Base-by-base conservation (phyloP, 2,888 invertebrate species). In the Leistus spinibarbis region DNA sequence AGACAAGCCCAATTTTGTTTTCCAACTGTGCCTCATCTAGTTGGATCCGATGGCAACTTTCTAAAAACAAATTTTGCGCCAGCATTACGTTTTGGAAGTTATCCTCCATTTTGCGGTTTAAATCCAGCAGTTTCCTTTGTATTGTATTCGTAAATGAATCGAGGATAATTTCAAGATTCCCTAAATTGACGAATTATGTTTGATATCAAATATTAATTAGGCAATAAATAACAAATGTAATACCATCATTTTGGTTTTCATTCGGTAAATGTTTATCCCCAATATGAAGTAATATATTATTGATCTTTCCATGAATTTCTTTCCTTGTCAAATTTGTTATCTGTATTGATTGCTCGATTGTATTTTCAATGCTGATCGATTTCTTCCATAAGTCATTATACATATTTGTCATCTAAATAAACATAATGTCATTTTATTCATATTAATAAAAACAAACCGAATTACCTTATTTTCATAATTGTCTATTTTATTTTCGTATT, bases 31-130 rank as follows among this genome's bases (percentile, higher is more conserved):
- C 89, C 80, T 91, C 91, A 79, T 91, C 90, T 79, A 88, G 88
- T 81, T 92, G 92, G 60, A 91, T 88, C 24, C 90, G 85, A 79
- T 91, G 89, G 81, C 92, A 92, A 17, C 90, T 91, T 82, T 91
- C 90, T 65, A 91, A 85, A 82, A 92, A 91, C 69, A 88, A 86
- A 79, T 90, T 90, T 82, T 92, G 91, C 3, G 89, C 88, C 24
- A 89, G 86, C 74, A 90, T 81, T 19, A 92, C 85, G 81, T 89
- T 89, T 82, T 90, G 88, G 83, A 91, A 88, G 85, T 89, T 85
- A 22, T 80, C 79, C 62, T 86, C 84, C 67, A 86, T 79, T 77
- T 84, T 84, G 57, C 83, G 80, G 40, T 82, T 81, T 56, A 84
- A 76, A 63, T 84, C 82, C 17, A 75, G 63, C 4, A 82, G 73